phyloP scores from a whole-genome alignment of 2,113 vertebrate species.

The Ochotona princeps region DNA sequence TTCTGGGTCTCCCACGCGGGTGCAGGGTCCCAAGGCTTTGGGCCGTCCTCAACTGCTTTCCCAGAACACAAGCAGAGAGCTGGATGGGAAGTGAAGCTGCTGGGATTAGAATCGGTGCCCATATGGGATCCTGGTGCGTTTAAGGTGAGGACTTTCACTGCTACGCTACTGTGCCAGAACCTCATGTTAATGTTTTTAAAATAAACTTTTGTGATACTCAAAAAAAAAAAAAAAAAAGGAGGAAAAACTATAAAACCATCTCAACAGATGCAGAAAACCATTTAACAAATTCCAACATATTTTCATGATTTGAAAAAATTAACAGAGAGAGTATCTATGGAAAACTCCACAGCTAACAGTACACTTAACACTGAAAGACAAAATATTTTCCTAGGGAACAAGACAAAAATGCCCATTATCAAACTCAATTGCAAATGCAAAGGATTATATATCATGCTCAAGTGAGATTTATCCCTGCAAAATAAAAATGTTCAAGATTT shows the following conservation, averaged over 20 bases:
- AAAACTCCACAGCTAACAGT: not conserved
- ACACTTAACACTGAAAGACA: not conserved
- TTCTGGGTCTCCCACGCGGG: too few species aligned
- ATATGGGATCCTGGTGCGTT: too few species aligned
- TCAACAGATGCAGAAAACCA: constrained; percentile 26
- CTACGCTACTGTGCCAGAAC: too few species aligned
- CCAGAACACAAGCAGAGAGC: too few species aligned
- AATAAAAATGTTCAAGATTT: too few species aligned
- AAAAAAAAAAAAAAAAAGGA: not conserved
- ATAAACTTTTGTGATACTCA: too few species aligned
- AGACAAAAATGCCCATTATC: constrained; percentile 25
- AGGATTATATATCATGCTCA: not conserved
- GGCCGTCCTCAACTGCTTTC: too few species aligned
- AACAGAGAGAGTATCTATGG: not conserved
- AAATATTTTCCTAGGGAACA: not conserved
- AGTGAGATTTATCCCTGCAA: not conserved
- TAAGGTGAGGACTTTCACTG: too few species aligned
- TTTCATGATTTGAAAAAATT: constrained; percentile 12
- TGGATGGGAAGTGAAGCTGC: too few species aligned
- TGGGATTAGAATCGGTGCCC: too few species aligned
- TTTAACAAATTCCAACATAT: constrained; percentile 28
- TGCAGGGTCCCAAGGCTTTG: too few species aligned
- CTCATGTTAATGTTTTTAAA: too few species aligned
- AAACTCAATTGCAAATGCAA: not conserved
- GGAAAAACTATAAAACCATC: not conserved